Conservation (phyloP, 2,113 vertebrate genomes). For the Pseudorasbora parva region DNA sequence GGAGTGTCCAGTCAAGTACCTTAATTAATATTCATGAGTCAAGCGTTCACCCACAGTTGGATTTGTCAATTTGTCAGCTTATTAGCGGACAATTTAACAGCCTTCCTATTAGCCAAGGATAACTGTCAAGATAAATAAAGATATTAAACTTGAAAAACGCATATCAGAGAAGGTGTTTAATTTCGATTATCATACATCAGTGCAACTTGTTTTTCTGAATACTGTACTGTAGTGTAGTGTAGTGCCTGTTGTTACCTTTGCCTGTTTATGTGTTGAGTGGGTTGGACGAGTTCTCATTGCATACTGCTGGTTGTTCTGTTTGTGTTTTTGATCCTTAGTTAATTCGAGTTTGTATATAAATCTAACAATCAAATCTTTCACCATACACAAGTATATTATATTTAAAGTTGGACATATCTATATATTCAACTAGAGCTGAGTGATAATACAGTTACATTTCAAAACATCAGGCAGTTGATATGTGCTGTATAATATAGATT, state of each 20-base stretch:
- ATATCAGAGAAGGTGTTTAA: conserved; percentile 3
- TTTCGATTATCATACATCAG: not conserved
- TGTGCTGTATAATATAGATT: not conserved
- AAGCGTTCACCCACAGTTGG: not conserved
- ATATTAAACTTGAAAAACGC: not conserved
- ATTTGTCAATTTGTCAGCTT: conserved; percentile 20
- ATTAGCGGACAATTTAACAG: not conserved
- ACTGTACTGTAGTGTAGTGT: too few species aligned
- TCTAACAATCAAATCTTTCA: too few species aligned
- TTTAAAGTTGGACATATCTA: not conserved
- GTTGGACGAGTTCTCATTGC: too few species aligned
- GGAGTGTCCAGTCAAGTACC: conserved; percentile 27
- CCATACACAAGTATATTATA: not conserved
- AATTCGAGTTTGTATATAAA: too few species aligned
- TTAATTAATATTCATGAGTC: conserved; percentile 31
- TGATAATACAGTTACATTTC: not conserved
- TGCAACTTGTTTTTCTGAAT: not conserved
- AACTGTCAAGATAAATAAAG: conserved; percentile 4
- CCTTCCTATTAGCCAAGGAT: not conserved
- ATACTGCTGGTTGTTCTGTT: too few species aligned
- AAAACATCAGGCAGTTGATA: not conserved
- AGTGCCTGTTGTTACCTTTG: too few species aligned
- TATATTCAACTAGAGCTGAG: not conserved
- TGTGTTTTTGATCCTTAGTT: too few species aligned
- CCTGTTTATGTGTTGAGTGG: too few species aligned